Evolutionary conservation across 2,888 invertebrate species (phyloP).

Genomic region (Tipula confusa): DNA sequence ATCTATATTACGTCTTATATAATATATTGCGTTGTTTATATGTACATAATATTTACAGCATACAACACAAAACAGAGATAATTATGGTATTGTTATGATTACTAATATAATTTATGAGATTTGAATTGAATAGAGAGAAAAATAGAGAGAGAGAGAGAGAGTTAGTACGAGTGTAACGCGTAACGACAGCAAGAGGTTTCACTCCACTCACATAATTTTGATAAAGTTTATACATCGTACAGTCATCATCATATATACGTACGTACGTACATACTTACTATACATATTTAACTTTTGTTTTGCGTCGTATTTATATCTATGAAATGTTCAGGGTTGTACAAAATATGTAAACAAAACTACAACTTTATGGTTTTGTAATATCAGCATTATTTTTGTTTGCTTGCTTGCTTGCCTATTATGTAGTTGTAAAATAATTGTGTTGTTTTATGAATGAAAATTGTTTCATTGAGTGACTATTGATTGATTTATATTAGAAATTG

Average conservation of each 20-base stretch:
- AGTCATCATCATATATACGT: too few relatives aligned
- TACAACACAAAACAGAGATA: not conserved
- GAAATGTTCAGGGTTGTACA: not conserved
- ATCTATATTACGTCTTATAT: not conserved
- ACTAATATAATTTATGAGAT: not conserved
- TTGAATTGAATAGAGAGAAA: not conserved
- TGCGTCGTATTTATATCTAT: not conserved
- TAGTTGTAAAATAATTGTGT: not conserved
- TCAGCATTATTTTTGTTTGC: not conserved
- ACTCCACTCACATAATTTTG: too few relatives aligned
- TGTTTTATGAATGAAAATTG: not conserved
- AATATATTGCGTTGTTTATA: not conserved
- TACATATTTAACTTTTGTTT: not conserved
- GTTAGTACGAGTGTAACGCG: too few relatives aligned
- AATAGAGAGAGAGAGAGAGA: too few relatives aligned
- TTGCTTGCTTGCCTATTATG: not conserved
- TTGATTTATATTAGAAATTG: not conserved
- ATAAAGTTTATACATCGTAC: too few relatives aligned
- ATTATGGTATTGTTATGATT: conserved; percentile 7
- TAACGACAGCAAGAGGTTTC: too few relatives aligned
- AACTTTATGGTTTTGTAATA: not conserved
- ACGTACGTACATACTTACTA: not conserved
- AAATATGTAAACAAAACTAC: not conserved
- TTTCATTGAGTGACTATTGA: not conserved
- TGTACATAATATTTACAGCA: not conserved